Conservation (phyloP, 2,797 vertebrate genomes). For the Pangasius krempfi region DNA sequence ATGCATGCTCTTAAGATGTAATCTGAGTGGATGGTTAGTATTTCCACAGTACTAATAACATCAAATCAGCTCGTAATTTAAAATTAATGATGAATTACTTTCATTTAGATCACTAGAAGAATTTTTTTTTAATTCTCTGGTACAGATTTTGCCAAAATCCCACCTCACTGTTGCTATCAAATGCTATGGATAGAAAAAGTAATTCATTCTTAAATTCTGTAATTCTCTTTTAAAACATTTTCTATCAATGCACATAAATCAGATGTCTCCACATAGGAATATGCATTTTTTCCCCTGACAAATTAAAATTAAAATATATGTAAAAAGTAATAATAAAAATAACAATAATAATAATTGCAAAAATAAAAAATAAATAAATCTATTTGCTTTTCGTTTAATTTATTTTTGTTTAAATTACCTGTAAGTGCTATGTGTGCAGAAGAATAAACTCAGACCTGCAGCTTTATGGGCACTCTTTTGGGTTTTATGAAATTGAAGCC, state of each 20-base stretch:
- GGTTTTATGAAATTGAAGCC: neutral
- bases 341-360: too few relatives aligned
- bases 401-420: neutral
- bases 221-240: neutral
- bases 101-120: neutral
- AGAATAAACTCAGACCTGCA: neutral
- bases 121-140: neutral
- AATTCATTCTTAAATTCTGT: neutral
- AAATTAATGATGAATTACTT: neutral
- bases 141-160: neutral
- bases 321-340: too few relatives aligned
- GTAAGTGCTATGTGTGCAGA: neutral
- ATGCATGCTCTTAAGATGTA: neutral
- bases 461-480: neutral
- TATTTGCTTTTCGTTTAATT: neutral
- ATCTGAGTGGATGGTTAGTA: neutral
- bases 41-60: neutral
- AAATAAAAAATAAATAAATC: too few relatives aligned
- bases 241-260: neutral
- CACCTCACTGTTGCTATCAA: neutral
- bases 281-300: too few relatives aligned
- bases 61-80: neutral
- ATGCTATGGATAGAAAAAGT: neutral
- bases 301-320: too few relatives aligned
- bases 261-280: neutral